Conservation (phyloP, 2,888 invertebrate genomes). For the Dioctria rufipes region DNA sequence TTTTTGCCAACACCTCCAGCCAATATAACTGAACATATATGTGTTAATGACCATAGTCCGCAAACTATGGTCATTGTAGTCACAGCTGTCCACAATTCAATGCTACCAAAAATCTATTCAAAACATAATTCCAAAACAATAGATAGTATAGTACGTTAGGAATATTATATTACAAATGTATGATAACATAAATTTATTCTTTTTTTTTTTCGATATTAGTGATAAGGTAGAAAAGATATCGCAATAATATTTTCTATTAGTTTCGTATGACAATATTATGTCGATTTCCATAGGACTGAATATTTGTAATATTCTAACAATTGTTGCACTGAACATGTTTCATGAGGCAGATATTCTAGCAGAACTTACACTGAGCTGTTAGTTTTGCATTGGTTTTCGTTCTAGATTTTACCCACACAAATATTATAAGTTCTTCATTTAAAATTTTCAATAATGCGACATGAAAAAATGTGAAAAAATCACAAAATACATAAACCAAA, state of each 20-base stretch:
- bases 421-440: too few relatives aligned
- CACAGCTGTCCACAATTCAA: constrained; percentile 84
- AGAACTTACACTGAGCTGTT: too few relatives aligned
- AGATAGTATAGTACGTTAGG: constrained; percentile 33
- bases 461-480: too few relatives aligned
- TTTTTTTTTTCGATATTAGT: neutral
- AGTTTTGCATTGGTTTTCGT: too few relatives aligned
- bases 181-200: neutral
- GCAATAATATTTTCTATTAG: neutral
- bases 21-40: constrained; percentile 84
- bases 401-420: too few relatives aligned
- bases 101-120: constrained; percentile 74
- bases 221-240: neutral
- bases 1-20: constrained; percentile 98
- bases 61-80: constrained; percentile 82
- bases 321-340: too few relatives aligned
- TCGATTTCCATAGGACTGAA: too few relatives aligned
- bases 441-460: too few relatives aligned
- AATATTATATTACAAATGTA: constrained; percentile 40
- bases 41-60: constrained; percentile 80
- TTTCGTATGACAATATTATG: too few relatives aligned
- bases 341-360: too few relatives aligned
- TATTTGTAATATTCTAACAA: too few relatives aligned
- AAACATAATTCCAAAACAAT: constrained; percentile 46
- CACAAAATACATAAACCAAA: too few relatives aligned